Evolutionary conservation across 2,888 invertebrate genomes (phyloP), one percentile per base, ranked within the genome.

Genomic region (Andrena hattorfiana): DNA sequence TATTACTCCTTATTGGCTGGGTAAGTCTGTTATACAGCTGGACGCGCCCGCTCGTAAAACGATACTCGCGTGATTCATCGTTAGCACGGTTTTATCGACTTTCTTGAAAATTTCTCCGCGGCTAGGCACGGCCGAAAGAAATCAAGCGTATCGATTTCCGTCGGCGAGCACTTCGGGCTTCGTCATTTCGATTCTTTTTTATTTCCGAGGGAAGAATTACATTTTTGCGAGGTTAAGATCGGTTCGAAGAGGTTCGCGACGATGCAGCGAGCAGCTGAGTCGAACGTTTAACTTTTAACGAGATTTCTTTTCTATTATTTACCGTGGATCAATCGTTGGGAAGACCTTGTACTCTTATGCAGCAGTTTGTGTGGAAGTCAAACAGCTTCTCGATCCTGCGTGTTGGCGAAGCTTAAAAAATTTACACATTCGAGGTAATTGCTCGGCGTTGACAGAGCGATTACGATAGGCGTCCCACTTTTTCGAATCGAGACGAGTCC

Each of bases 91-190:
- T 64, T 64, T 49, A 56, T 78, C 63, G 32, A 78, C 69, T 78
- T 69, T 69, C 79, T 69, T 64, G 13, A 16, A 49, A 69, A 69
- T 79, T 78, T 78, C 78, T 78, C 78, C 54, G 32, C n/a, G n/a
- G n/a, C 56, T 16, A 10, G 8, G 20, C 16, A 59, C 23, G n/a
- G 7, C 1, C 8, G 28, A 32, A 54, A 77, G 42, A 67, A 78
- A 77, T 67, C 42, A 26, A 42, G 32, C 28, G 62, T 70, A 48
- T 54, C 35, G 20, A 49, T 23, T 28, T 8, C n/a, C 60, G 30
- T 16, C 6, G 20, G 13, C 49, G 30, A 60, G 42, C 20, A n/a
- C 10, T 0, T 2, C 10, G 30, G 20, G 1, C 10, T 2, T 67
- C 26, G 16, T 0, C n/a, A 6, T 13, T 13, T 7, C 42, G 42